A percentile compares a stretch with the other conserved stretches of the same genome.
These are phyloP conservation scores for Drosophila algonquin DNA, from an alignment of 2,888 invertebrate species.

Conservation along the genomic window DNA sequence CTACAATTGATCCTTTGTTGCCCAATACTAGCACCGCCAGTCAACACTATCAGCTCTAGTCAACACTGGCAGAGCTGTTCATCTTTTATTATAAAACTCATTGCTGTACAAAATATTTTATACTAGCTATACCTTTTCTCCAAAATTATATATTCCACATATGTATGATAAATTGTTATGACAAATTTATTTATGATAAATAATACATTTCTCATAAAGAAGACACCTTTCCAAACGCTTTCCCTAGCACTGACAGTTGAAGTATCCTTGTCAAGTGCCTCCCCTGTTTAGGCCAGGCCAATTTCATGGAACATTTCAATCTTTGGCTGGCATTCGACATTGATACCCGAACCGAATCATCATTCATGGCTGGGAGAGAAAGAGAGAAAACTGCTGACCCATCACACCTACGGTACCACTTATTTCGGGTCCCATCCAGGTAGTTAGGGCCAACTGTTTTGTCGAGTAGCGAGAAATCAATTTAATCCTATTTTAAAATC, in stretches of 20 bases:
- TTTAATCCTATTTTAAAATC: slow-evolving; percentile 73
- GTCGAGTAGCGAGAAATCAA: slow-evolving; percentile 75
- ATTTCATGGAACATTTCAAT: slow-evolving; percentile 67
- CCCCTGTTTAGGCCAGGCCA: slow-evolving; percentile 3
- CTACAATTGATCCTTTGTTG: too few relatives aligned
- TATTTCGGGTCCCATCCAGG: slow-evolving; percentile 17
- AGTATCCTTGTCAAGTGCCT: slow-evolving; percentile 25
- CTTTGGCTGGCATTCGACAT: slow-evolving; percentile 15
- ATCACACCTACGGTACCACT: slow-evolving; percentile 40
- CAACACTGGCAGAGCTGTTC: too few relatives aligned
- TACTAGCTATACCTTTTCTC: too few relatives aligned
- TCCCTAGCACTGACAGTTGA: not conserved
- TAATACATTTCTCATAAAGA: not conserved
- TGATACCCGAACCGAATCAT: slow-evolving; percentile 34
- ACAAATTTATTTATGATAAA: too few relatives aligned
- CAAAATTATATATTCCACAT: too few relatives aligned
- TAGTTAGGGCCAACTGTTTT: slow-evolving; percentile 14
- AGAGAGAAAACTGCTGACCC: slow-evolving; percentile 63
- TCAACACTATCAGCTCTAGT: too few relatives aligned
- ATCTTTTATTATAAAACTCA: too few relatives aligned
- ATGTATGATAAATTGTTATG: too few relatives aligned
- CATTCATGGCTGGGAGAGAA: slow-evolving; percentile 33
- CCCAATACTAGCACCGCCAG: too few relatives aligned
- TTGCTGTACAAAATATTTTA: too few relatives aligned
- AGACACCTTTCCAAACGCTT: not conserved